Base-by-base conservation (phyloP, 2,113 vertebrate species). In the Lycocorax pyrrhopterus region DNA sequence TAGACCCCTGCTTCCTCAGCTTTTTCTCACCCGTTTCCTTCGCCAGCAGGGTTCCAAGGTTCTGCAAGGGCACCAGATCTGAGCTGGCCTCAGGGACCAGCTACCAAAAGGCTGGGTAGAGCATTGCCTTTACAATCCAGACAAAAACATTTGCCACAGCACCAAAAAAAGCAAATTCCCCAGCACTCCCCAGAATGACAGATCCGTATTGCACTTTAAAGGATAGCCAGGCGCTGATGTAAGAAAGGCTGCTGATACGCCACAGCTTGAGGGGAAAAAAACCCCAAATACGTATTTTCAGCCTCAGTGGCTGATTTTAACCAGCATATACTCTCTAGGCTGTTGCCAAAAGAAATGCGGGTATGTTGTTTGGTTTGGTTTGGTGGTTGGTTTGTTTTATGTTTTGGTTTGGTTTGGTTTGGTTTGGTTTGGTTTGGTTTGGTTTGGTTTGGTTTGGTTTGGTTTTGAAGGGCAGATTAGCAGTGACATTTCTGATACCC, bases 171-270 rank as follows among this genome's bases (percentile, higher is more conserved):
- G 7, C 33, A 52, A 91, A 95, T 63, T 93, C 74, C 44, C 8
- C 29, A 63, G 22, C 27, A 13, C 6, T 90, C 32, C n/a, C 29
- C n/a, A 49, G 27, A 84, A 64, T 33, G 62, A 63, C 21, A 84
- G 56, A 27, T 51, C 44, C n/a, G 7, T 47, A 32, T 4, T 72
- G 44, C 39, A 37, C 72, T 93, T 85, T 79, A 63, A 85, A 85
- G 43, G 23, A 43, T 51, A 58, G 23, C 10, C 35, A 33, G 16
- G 16, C 0, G 0, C 49, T 79, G n/a, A 58, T 39, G 37, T 66
- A 71, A 76, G 51, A 83, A 87, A 72, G 33, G 14, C 33, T 8
- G 9, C 49, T 51, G 58, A 79, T 76, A 95, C 89, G 46, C 35
- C 67, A 73, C 68, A 86, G 26, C 25, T 63, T 1, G 4, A 66